A percentile compares a stretch with the other conserved stretches of the same genome.
phyloP scores from a whole-genome alignment of 2,888 invertebrate genomes.

The Caenorhabditis zanzibari region DNA sequence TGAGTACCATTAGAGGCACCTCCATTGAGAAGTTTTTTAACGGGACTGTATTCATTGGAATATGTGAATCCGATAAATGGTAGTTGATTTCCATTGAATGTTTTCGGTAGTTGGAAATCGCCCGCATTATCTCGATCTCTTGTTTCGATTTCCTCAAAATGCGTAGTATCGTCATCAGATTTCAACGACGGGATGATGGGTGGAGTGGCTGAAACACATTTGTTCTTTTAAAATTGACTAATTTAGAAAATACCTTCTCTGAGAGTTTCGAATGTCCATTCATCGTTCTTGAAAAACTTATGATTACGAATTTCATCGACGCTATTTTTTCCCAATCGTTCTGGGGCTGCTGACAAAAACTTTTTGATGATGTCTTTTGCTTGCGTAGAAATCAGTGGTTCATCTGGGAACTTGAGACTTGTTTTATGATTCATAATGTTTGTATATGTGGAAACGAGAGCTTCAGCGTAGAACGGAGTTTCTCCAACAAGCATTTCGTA shows the following conservation, averaged over 20 bases:
- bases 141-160: conserved; percentile 92
- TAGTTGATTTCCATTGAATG: conserved; percentile 97
- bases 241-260: conserved; percentile 86
- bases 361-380: conserved; percentile 84
- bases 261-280: conserved; percentile 98
- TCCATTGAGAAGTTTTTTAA: conserved; percentile 24
- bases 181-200: conserved; percentile 96
- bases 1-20: conserved; percentile 5
- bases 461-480: conserved; percentile 99
- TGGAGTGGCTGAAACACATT: conserved; percentile 87
- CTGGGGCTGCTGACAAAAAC: conserved; percentile 90
- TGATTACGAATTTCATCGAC: conserved; percentile 96
- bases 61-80: conserved; percentile 99
- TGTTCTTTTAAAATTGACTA: not conserved
- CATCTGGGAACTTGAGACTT: conserved; percentile 93
- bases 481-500: conserved; percentile 98
- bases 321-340: conserved; percentile 90
- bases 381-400: conserved; percentile 92
- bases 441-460: conserved; percentile 97
- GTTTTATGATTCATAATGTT: conserved; percentile 99
- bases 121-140: conserved; percentile 87
- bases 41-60: conserved; percentile 87
- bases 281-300: conserved; percentile 95
- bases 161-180: conserved; percentile 97
- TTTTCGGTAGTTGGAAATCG: conserved; percentile 95